Percentiles rank a stretch among this genome's conserved stretches.
These are phyloP conservation scores for Parelbella ahira DNA, from an alignment of 2,888 invertebrate species.

Conservation along the genomic window DNA sequence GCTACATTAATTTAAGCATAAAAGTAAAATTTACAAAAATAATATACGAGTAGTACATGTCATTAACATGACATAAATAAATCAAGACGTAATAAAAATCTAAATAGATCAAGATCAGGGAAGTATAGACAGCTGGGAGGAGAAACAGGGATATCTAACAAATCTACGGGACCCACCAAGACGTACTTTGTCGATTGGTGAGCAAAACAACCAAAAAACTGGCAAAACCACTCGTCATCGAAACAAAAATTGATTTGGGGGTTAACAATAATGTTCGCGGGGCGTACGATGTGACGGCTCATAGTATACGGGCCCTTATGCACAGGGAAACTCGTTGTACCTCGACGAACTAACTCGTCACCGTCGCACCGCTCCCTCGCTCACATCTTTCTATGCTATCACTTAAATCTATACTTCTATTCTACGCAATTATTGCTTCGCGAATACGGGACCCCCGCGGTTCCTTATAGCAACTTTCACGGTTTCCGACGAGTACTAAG, in stretches of 20 bases:
- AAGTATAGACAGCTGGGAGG: constrained; percentile 8
- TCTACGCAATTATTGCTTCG: constrained; percentile 14
- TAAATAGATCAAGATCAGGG: background rate
- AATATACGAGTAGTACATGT: too few species aligned
- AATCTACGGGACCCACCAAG: constrained; percentile 7
- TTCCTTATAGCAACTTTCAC: constrained; percentile 1
- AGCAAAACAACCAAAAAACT: background rate
- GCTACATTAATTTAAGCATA: too few species aligned
- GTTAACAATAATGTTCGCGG: constrained; percentile 19
- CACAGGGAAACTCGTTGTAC: constrained; percentile 4
- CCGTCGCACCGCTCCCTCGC: background rate
- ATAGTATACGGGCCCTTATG: constrained; percentile 2
- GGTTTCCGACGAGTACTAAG: too few species aligned
- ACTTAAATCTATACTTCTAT: constrained; percentile 15
- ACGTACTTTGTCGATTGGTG: constrained; percentile 1
- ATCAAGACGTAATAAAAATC: too few species aligned
- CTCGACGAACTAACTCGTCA: background rate
- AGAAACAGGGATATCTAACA: background rate
- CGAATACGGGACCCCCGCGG: constrained; percentile 4
- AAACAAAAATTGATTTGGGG: background rate
- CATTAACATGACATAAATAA: too few species aligned
- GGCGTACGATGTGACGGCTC: constrained; percentile 9
- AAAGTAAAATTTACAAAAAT: too few species aligned
- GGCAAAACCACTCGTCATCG: background rate
- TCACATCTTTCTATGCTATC: constrained; percentile 16